These are phyloP conservation scores for Catagonus wagneri DNA, from an alignment of 2,113 vertebrate species.

Conservation along the genomic window DNA sequence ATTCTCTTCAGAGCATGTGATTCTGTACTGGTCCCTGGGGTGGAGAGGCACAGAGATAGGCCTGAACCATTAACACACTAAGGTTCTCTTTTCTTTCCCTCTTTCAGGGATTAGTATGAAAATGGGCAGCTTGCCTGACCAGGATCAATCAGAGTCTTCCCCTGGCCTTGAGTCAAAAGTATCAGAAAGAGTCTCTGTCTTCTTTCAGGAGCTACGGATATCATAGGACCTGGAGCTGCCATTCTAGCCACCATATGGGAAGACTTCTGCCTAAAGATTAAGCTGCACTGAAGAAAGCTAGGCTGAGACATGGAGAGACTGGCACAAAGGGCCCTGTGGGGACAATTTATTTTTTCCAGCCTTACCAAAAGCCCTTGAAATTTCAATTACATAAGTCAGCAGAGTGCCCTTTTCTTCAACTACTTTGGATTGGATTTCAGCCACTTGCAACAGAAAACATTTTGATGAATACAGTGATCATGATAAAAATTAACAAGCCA, in stretches of 20 bases:
- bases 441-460: background rate
- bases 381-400: background rate
- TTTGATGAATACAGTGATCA: background rate
- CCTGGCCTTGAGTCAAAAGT: background rate
- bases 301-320: background rate
- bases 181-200: background rate
- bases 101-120: background rate
- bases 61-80: background rate
- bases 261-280: background rate
- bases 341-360: background rate
- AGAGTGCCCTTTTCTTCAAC: background rate
- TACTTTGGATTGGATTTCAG: background rate
- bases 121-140: background rate
- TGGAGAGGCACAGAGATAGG: background rate
- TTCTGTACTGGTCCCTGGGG: background rate
- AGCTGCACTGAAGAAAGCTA: background rate
- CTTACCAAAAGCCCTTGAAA: background rate
- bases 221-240: background rate
- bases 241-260: background rate
- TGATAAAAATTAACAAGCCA: slow-evolving; percentile 26
- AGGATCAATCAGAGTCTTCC: background rate
- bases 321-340: background rate
- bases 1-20: background rate
- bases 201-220: background rate
- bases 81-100: background rate